Evolutionary conservation across 2,113 vertebrate species (phyloP), one percentile per base, ranked within the genome.

Genomic region (Siniperca knerii): DNA sequence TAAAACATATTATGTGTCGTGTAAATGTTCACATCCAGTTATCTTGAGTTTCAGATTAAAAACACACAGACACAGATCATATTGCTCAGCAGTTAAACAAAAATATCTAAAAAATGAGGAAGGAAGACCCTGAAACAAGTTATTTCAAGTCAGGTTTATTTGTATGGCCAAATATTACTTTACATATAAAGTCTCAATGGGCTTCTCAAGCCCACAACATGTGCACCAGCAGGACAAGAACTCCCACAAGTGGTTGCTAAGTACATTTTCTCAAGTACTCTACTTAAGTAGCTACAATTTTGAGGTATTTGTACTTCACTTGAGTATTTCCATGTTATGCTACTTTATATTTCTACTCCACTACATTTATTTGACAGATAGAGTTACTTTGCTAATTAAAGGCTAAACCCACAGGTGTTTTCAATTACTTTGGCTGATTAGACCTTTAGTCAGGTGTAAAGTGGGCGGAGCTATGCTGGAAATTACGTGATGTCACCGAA

Each of bases 321-420:
- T 66, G 3, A 18, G 15, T 68, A 33, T 69, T 29, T 69, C 8
- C 44, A 10, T 33, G n/a, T 29, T 9, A 52, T 33, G 4, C 35
- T 55, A n/a, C 50, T n/a, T 40, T 54, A 35, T n/a, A 55, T 4
- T 15, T 62, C 1, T 13, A 35, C 13, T 73, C 2, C 37, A 42
- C 1, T 42, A n/a, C 50, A 40, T 58, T 25, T 42, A 35, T 70
- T 10, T 35, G 68, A 35, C 2, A 13, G 6, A 52, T 18, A 57
- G 4, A 70, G 25, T 55, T 23, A 37, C 8, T 71, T 55, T 55
- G 29, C 29, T 29, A 29, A 29, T 55, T 2, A 40, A 55, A 71
- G 69, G 11, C 25, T 33, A 20, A 33, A 50, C 66, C 46, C n/a
- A 29, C 72, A 75, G 44, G 44, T 75, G 58, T 62, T 35, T 64